Conservation (phyloP, 1,140 invertebrate genomes). For the Leptopilina boulardi region DNA sequence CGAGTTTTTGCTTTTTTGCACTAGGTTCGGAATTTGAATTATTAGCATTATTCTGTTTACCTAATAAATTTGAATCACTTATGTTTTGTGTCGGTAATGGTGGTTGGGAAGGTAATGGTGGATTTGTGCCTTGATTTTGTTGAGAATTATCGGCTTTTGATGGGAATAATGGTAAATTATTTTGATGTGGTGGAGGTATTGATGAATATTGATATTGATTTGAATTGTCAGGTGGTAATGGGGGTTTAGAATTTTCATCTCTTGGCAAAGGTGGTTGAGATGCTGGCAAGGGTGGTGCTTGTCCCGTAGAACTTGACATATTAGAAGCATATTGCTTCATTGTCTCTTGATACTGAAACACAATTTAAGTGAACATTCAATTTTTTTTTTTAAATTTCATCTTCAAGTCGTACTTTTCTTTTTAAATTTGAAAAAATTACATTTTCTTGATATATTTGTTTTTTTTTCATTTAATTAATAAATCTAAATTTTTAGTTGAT, state of each 20-base stretch:
- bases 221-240: constrained; percentile 68
- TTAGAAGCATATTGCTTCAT: constrained; percentile 77
- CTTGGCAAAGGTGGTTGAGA: constrained; percentile 69
- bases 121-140: constrained; percentile 59
- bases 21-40: constrained; percentile 55
- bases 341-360: constrained; percentile 79
- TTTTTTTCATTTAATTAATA: too few relatives aligned
- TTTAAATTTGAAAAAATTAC: constrained; percentile 38
- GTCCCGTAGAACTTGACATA: constrained; percentile 61
- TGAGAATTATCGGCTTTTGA: constrained; percentile 50
- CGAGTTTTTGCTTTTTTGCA: constrained; percentile 69
- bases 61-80: constrained; percentile 47
- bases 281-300: constrained; percentile 67
- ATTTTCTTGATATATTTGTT: too few relatives aligned
- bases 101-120: constrained; percentile 74
- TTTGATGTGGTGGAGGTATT: constrained; percentile 70
- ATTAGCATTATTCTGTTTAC: constrained; percentile 58
- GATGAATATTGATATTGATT: constrained; percentile 61
- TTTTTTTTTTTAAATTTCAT: constrained; percentile 18
- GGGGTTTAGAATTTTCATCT: constrained; percentile 69
- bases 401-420: too few relatives aligned
- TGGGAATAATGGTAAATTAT: constrained; percentile 70
- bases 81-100: constrained; percentile 66
- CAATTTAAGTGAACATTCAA: constrained; percentile 48
- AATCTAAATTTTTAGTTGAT: too few relatives aligned